Base-by-base conservation (phyloP, 2,888 invertebrate genomes). In the Xanthia icteritia region DNA sequence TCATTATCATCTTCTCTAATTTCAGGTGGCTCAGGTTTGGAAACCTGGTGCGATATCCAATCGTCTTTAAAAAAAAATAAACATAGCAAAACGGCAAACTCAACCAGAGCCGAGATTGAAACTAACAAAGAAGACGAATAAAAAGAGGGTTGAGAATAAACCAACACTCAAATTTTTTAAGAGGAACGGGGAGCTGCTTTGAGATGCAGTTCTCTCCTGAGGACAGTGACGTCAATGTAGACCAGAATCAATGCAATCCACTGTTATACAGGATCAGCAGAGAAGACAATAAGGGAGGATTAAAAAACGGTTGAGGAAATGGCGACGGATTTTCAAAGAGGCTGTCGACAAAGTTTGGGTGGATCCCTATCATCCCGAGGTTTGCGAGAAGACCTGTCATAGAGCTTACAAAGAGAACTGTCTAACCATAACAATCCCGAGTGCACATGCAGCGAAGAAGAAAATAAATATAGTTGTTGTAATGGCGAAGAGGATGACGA, bases 21-120 rank as follows among this genome's bases (percentile, higher is more conserved):
- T 63, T 11, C 79, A 96, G 95, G 90, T 93, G 5, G 82, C 88
- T n/a, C 88, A 89, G 58, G 95, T 94, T 51, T 96, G 96, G 96
- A 94, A 89, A 76, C 96, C 96, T 6, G 96, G 96, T 0, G 96
- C 96, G 1, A 93, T 96, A 76, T 93, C 95, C 0, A 95, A 94
- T 73, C 91, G 91, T 15, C 90, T 96, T 8, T 89, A 96, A 0
- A 90, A 89, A 45, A 91, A 92, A 81, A 86, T 96, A 11, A 94
- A 93, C 45, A 90, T 91, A 75, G 94, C 93, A 0, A 95, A 94
- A 85, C 75, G 73, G 20, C 80, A 80, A 54, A 90, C 86, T 27
- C 86, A 84, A 2, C 83, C 87, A 0, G 88, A 90, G 3, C 76
- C 87, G 64, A 82, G 79, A 36, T 76, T 85, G 1, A 92, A 88